Evolutionary conservation across 2,113 vertebrate species (phyloP).

Genomic region (Otolemur garnettii): DNA sequence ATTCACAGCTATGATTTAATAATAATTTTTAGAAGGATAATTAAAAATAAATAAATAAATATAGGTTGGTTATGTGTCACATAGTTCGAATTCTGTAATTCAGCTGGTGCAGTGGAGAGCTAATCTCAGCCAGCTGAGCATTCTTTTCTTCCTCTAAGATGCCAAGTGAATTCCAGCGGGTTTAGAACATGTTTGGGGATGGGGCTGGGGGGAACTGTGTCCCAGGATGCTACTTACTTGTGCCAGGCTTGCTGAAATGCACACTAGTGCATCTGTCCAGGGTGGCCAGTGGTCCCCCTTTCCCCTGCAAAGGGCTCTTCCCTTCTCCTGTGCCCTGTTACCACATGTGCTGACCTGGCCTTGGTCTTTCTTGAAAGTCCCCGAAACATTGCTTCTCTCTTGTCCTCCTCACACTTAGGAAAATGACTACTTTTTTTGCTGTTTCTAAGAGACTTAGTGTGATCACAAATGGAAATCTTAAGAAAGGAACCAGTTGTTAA

Average conservation of each 20-base stretch:
- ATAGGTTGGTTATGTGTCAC: no score
- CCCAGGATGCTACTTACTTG: background rate
- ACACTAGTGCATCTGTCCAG: accelerated
- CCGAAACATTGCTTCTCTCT: background rate
- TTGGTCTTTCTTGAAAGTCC: background rate
- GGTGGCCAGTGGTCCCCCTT: background rate
- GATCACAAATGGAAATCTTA: background rate
- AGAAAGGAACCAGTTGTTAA: background rate
- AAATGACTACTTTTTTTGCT: background rate
- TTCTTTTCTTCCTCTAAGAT: background rate
- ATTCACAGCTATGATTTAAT: no score
- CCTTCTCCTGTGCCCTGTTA: accelerated
- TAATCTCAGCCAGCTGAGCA: background rate
- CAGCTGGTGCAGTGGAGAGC: background rate
- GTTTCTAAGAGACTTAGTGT: background rate
- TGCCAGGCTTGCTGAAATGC: background rate
- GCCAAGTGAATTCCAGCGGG: background rate
- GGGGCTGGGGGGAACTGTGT: background rate
- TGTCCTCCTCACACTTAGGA: background rate
- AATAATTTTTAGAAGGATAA: no score
- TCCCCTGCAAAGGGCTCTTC: background rate
- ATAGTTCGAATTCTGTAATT: background rate
- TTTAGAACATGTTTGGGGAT: background rate
- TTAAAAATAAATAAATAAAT: background rate
- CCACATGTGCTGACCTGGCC: background rate